Evolutionary conservation across 2,888 invertebrate species (phyloP).

Genomic region (Boloria selene): DNA sequence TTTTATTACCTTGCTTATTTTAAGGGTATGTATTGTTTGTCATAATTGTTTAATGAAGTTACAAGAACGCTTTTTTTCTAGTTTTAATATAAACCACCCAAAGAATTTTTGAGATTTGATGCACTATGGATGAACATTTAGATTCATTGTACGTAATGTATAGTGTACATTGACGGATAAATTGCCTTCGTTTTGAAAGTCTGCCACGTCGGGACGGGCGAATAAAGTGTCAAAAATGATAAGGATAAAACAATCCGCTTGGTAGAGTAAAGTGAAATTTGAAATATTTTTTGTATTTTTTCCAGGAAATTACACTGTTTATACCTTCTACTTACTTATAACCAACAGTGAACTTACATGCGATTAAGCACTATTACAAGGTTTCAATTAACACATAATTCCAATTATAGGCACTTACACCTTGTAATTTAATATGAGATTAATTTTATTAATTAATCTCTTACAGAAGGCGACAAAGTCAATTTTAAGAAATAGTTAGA

Average conservation of each 20-base stretch:
- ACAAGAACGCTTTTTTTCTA: no score
- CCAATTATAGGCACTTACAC: conserved; percentile 11
- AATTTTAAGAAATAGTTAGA: no score
- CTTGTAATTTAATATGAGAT: conserved; percentile 1
- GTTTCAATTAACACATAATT: conserved; percentile 12
- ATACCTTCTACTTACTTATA: conserved; percentile 1
- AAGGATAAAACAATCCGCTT: conserved; percentile 34
- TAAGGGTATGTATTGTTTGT: no score
- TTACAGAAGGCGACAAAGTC: no score
- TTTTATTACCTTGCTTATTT: no score
- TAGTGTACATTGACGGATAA: conserved; percentile 53
- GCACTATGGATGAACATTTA: conserved; percentile 3
- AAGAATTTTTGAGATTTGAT: no score
- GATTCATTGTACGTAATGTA: conserved; percentile 39
- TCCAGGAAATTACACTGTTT: neutral
- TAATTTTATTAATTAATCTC: neutral
- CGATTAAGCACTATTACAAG: conserved; percentile 13
- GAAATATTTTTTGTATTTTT: neutral
- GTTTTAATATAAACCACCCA: no score
- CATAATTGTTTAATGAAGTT: no score
- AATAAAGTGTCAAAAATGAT: conserved; percentile 42
- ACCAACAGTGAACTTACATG: conserved; percentile 7
- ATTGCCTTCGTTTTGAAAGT: conserved; percentile 67
- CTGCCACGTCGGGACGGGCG: conserved; percentile 40
- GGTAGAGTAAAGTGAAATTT: neutral